A percentile compares a stretch with the other conserved stretches of the same genome.
phyloP scores from a whole-genome alignment of 2,888 invertebrate species.

The Oithona nana region DNA sequence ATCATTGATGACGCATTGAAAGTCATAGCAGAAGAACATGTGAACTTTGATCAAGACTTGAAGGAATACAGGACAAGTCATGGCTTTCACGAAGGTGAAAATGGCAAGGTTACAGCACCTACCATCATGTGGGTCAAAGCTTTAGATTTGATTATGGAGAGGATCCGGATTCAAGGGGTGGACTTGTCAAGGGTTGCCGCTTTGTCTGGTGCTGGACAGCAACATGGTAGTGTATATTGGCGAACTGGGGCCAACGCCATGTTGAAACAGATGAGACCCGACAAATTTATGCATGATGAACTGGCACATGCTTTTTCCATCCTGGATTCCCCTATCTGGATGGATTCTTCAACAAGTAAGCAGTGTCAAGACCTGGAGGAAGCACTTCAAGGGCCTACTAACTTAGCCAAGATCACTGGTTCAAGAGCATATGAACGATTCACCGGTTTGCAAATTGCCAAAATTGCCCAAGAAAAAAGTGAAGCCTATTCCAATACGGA shows the following conservation, averaged over 20 bases:
- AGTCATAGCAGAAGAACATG: conserved; percentile 54
- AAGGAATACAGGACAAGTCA: conserved; percentile 61
- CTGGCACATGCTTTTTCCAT: conserved; percentile 57
- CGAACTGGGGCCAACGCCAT: conserved; percentile 46
- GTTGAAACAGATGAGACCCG: conserved; percentile 45
- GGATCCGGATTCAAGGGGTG: conserved; percentile 55
- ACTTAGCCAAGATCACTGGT: conserved; percentile 60
- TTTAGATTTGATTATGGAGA: conserved; percentile 69
- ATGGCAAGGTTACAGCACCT: conserved; percentile 47
- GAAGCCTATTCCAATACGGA: conserved; percentile 54
- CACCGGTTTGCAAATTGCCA: conserved; percentile 67
- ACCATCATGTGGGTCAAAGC: conserved; percentile 90
- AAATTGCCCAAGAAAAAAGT: conserved; percentile 50
- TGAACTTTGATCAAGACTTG: conserved; percentile 74
- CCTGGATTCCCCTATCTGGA: conserved; percentile 76
- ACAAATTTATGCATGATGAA: conserved; percentile 62
- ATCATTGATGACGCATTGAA: conserved; percentile 52
- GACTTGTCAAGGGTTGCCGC: conserved; percentile 64
- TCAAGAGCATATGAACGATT: conserved; percentile 74
- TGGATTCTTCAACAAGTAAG: conserved; percentile 65
- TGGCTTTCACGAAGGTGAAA: conserved; percentile 33
- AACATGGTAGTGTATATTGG: conserved; percentile 97
- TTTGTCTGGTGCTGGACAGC: conserved; percentile 82
- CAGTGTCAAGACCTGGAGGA: conserved; percentile 62
- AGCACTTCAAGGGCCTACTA: conserved; percentile 55